phyloP scores from a whole-genome alignment of 2,113 vertebrate species.

The Lagopus muta region DNA sequence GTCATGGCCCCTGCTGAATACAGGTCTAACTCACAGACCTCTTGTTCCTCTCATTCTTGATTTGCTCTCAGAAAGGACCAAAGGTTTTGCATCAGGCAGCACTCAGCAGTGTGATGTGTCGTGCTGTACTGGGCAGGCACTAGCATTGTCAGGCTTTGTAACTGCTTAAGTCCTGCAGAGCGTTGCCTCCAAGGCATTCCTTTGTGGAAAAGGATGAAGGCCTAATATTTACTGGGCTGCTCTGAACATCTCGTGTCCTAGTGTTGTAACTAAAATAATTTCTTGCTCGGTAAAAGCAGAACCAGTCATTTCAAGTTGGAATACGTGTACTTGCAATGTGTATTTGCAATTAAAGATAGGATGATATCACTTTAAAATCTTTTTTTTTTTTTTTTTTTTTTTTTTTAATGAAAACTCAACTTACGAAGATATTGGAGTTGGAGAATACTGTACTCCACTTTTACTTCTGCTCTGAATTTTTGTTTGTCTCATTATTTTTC shows the following conservation, averaged over 20 bases:
- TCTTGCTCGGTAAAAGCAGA: neutral
- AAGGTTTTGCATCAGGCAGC: neutral
- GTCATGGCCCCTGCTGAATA: fast-evolving
- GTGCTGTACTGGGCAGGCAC: neutral
- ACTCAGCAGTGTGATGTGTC: neutral
- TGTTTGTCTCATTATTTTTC: neutral
- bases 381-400: neutral
- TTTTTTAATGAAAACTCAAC: neutral
- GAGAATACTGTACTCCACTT: neutral
- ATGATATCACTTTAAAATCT: neutral
- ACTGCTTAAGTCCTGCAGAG: neutral
- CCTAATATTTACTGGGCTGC: neutral
- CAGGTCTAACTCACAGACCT: neutral
- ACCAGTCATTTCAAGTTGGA: neutral
- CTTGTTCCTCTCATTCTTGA: neutral
- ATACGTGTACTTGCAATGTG: neutral
- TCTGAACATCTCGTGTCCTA: neutral
- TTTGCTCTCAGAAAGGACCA: neutral
- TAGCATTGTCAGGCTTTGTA: neutral
- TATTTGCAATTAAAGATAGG: neutral
- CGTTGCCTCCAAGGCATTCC: neutral
- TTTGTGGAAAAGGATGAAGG: neutral
- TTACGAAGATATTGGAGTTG: neutral
- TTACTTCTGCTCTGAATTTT: neutral
- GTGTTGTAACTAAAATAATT: neutral